Conservation (phyloP, 2,888 invertebrate species). For the Drosophila infuscata region DNA sequence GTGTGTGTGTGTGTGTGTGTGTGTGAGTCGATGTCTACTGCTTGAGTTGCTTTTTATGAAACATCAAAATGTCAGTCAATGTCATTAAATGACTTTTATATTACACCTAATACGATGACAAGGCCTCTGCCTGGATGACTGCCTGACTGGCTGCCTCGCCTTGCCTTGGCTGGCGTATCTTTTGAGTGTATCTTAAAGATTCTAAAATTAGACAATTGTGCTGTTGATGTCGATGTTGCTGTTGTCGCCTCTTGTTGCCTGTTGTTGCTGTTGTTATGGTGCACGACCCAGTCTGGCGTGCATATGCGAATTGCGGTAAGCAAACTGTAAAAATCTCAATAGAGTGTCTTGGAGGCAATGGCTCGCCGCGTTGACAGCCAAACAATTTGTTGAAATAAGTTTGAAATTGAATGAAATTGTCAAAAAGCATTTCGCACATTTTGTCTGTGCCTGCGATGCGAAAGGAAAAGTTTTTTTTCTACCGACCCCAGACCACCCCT, state of each 20-base stretch:
- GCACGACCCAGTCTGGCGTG: conserved; percentile 61
- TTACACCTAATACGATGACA: conserved; percentile 82
- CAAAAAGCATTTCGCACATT: conserved; percentile 81
- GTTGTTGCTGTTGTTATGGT: conserved; percentile 46
- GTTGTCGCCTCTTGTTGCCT: conserved; percentile 1
- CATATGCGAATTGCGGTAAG: conserved; percentile 62
- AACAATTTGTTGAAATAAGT: conserved; percentile 82
- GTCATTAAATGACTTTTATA: conserved; percentile 83
- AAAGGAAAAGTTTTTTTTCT: conserved; percentile 28
- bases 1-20: conserved; percentile 17
- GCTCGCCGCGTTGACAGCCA: conserved; percentile 75
- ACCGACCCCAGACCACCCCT: neutral
- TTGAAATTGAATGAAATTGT: conserved; percentile 80
- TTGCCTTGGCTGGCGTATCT: conserved; percentile 57
- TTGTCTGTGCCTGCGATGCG: conserved; percentile 31
- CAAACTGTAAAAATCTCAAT: conserved; percentile 36
- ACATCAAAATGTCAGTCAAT: conserved; percentile 83
- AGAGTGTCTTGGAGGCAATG: conserved; percentile 33
- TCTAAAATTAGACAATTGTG: conserved; percentile 81
- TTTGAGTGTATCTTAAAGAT: conserved; percentile 81
- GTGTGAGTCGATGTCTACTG: conserved; percentile 69
- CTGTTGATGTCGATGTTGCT: conserved; percentile 36
- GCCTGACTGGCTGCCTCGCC: conserved; percentile 20
- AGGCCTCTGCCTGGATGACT: conserved; percentile 64
- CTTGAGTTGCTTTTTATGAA: conserved; percentile 82